Evolutionary conservation across 2,113 vertebrate species (phyloP), one percentile per base, ranked within the genome.

Genomic region (Atractosteus spatula): DNA sequence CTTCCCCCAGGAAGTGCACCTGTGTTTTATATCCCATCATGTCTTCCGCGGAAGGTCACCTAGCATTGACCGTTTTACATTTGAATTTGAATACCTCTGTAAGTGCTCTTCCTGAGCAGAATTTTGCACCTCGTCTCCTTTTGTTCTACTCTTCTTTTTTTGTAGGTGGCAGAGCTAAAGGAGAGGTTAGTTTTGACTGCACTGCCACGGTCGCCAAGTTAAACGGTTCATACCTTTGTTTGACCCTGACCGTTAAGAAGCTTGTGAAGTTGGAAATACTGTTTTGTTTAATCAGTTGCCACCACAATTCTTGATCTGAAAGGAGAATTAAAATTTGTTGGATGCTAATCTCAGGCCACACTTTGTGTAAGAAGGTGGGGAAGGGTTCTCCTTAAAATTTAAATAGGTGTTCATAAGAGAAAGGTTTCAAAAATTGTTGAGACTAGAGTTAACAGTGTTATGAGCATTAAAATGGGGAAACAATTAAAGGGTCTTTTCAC

Each of bases 201-300:
- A 41, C 45, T 2, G 70, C 69, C 71, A 64, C 66, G 78, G 72
- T 47, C 67, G 71, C 79, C 84, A 81, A 82, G 79, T 79, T 82
- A 86, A 29, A 87, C 89, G 89, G 45, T 88, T 85, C 79, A 83
- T 77, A 77, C 74, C 76, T 63, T 55, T 83, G 66, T 73, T 63
- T 67, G 56, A 87, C 76, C 80, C 84, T 87, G 90, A 89, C 84
- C 77, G 85, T 69, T 73, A 92, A 87, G 76, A 90, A 93, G 90
- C 88, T 89, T 93, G 89, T 82, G 90, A 89, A 83, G 83, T 88
- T 79, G 89, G 84, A 84, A 76, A 77, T 85, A 70, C 82, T 78
- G 81, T 85, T 87, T 90, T 87, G 74, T 90, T 79, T 87, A 81
- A 82, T 87, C 86, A 82, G 87, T 29, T 29, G 29, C 29, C 29